A percentile compares a stretch with the other conserved stretches of the same genome.
These are phyloP conservation scores for Thalassarche chlororhynchos DNA, from an alignment of 2,113 vertebrate genomes.

Conservation along the genomic window DNA sequence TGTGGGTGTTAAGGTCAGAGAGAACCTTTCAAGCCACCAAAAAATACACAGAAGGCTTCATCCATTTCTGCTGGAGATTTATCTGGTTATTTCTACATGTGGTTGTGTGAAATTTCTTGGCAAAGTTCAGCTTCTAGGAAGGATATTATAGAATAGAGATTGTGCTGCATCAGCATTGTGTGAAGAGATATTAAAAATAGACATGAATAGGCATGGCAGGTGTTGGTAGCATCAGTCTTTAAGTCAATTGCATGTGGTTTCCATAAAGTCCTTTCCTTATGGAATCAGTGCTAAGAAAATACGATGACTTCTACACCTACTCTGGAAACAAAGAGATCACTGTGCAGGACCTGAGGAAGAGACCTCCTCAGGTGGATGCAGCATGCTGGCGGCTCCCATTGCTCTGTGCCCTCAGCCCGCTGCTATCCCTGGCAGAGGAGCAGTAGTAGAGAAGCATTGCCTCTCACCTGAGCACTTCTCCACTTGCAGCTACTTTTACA, in stretches of 20 bases:
- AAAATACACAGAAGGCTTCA: not conserved
- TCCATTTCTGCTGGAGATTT: not conserved
- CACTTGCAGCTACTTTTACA: not conserved
- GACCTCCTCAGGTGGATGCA: not conserved
- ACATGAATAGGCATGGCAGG: not conserved
- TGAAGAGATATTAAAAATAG: not conserved
- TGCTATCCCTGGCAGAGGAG: not conserved
- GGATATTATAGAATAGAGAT: not conserved
- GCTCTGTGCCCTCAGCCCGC: not conserved
- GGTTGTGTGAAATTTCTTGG: not conserved
- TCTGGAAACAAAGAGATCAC: not conserved
- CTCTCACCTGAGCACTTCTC: not conserved
- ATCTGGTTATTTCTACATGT: not conserved
- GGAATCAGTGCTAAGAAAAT: not conserved
- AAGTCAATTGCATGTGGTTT: not conserved
- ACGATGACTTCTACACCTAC: not conserved
- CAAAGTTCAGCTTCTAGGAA: not conserved
- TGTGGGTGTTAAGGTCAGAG: not conserved
- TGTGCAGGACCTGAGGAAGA: not conserved
- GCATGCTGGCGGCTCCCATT: not conserved
- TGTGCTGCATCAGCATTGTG: not conserved
- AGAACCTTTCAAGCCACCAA: not conserved
- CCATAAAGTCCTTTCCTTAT: not conserved
- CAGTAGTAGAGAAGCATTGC: not conserved
- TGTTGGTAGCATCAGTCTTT: not conserved